These are phyloP conservation scores for Ptychodera flava DNA, from an alignment of 35 echinoderm and acorn worm genomes.

Conservation along the genomic window DNA sequence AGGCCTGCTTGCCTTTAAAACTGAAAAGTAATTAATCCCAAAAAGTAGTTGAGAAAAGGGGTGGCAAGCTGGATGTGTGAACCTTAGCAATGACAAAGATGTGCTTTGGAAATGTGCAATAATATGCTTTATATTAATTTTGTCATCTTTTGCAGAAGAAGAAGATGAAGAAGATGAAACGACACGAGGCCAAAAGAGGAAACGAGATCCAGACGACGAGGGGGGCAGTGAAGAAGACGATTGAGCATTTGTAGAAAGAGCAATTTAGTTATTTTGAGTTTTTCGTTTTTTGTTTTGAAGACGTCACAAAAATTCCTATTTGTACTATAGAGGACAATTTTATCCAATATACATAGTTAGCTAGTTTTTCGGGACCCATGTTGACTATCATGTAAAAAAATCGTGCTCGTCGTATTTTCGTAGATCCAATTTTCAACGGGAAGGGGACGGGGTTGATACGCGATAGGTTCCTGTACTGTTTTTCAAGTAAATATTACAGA, in stretches of 20 bases:
- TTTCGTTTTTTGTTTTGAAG: not conserved
- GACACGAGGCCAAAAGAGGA: slow-evolving; percentile 69
- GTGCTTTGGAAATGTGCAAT: too few relatives aligned
- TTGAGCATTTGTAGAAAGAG: not conserved
- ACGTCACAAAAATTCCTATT: not conserved
- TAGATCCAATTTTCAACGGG: not conserved
- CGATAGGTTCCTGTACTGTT: too few relatives aligned
- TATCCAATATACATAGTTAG: not conserved
- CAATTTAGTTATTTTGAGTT: not conserved
- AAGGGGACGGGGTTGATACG: not conserved
- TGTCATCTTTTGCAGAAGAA: too few relatives aligned
- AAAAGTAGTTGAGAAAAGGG: too few relatives aligned
- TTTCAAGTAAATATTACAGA: too few relatives aligned
- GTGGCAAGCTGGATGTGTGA: too few relatives aligned
- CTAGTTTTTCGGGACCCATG: not conserved
- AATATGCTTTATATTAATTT: too few relatives aligned
- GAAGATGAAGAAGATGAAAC: slow-evolving; percentile 14
- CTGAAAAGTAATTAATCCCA: too few relatives aligned
- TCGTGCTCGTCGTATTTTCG: not conserved
- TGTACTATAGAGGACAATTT: not conserved
- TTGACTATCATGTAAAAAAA: not conserved
- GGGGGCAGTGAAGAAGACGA: slow-evolving; percentile 43
- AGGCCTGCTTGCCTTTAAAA: too few relatives aligned
- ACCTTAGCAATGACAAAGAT: too few relatives aligned
- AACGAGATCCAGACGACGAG: slow-evolving; percentile 54